A percentile compares a stretch with the other conserved stretches of the same genome.
Conservation (phyloP, 1,140 invertebrate genomes). For the Drosophila lacertosa region DNA sequence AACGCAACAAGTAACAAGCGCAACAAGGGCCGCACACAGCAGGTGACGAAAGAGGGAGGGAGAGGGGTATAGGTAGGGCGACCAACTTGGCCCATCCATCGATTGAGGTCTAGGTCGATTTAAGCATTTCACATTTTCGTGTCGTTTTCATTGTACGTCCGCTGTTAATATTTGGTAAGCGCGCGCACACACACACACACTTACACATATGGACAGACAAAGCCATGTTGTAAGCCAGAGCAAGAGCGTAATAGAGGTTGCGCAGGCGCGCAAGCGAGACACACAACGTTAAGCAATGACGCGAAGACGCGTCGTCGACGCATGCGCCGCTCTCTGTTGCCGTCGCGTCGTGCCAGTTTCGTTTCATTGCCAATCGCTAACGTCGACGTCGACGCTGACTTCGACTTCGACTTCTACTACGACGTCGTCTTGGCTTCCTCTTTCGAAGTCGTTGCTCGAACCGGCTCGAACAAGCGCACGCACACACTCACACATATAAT, state of each 20-base stretch:
- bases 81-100: conserved; percentile 54
- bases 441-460: conserved; percentile 52
- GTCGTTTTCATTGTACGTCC: conserved; percentile 75
- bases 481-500: conserved; percentile 38
- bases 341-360: conserved; percentile 60
- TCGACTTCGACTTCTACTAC: conserved; percentile 27
- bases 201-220: neutral
- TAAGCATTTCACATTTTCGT: conserved; percentile 81
- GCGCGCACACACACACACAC: conserved; percentile 18
- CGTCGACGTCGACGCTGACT: conserved; percentile 30
- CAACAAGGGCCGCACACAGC: neutral
- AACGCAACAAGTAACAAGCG: conserved; percentile 29
- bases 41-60: neutral
- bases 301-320: conserved; percentile 41
- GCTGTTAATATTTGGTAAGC: conserved; percentile 75
- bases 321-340: conserved; percentile 34
- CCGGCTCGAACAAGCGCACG: conserved; percentile 53
- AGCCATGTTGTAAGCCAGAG: neutral
- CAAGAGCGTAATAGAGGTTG: conserved; percentile 13
- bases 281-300: conserved; percentile 38
- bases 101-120: conserved; percentile 82
- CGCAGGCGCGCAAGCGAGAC: conserved; percentile 65
- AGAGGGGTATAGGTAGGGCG: conserved; percentile 7
- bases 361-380: conserved; percentile 65
- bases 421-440: conserved; percentile 49